phyloP scores from a whole-genome alignment of 2,888 invertebrate species.

The Lamproptera curius region DNA sequence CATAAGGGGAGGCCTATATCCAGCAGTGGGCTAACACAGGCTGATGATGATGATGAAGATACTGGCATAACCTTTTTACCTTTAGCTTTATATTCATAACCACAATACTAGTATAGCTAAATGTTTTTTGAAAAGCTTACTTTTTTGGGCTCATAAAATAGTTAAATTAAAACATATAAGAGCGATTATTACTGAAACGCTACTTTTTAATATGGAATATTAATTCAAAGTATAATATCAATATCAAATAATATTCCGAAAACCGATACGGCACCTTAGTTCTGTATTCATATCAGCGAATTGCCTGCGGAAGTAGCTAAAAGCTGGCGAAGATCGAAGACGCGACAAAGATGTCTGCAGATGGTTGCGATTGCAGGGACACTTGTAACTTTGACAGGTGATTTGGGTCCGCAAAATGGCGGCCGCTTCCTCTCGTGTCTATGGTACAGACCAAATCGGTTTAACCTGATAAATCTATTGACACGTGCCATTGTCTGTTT shows the following conservation, averaged over 20 bases:
- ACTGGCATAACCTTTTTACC: too few relatives aligned
- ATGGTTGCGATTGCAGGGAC: conserved; percentile 59
- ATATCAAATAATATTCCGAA: too few relatives aligned
- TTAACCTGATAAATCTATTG: conserved; percentile 46
- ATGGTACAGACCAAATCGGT: conserved; percentile 24
- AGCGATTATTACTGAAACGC: too few relatives aligned
- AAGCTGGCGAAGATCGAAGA: conserved; percentile 47
- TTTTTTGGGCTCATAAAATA: too few relatives aligned
- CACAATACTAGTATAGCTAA: too few relatives aligned
- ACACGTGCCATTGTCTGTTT: conserved; percentile 31
- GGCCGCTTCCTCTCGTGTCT: conserved; percentile 53
- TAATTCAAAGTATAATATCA: not conserved
- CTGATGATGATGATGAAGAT: too few relatives aligned
- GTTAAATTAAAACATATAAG: too few relatives aligned
- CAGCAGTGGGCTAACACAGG: too few relatives aligned
- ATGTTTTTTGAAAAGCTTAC: too few relatives aligned
- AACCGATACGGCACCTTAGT: conserved; percentile 1
- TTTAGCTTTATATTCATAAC: too few relatives aligned
- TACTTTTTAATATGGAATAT: too few relatives aligned
- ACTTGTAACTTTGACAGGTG: conserved; percentile 67
- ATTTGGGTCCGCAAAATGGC: conserved; percentile 59
- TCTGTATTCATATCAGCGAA: conserved; percentile 20
- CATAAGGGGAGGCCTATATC: too few relatives aligned
- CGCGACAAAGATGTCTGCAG: conserved; percentile 65
- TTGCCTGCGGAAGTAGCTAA: conserved; percentile 41